These are phyloP conservation scores for Antennarius maculatus DNA, from an alignment of 2,797 vertebrate genomes.

Conservation along the genomic window DNA sequence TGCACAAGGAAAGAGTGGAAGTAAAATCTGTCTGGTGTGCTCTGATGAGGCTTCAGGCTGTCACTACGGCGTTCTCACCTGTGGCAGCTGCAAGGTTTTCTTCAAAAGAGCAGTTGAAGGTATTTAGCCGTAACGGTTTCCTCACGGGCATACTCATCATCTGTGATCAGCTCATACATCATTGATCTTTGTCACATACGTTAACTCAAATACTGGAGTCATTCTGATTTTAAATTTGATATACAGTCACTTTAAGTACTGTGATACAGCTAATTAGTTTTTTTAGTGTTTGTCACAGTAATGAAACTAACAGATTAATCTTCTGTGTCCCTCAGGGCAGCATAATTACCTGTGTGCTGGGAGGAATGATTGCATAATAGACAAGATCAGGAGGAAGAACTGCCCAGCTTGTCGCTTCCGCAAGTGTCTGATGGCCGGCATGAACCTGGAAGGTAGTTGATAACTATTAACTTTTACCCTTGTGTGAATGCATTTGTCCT, in stretches of 20 bases:
- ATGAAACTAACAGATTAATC: constrained; percentile 33
- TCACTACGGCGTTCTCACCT: constrained; percentile 97
- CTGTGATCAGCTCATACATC: constrained; percentile 2
- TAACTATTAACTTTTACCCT: neutral
- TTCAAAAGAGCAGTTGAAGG: constrained; percentile 99
- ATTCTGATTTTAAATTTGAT: constrained; percentile 6
- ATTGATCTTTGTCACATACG: neutral
- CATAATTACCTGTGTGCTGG: constrained; percentile 99
- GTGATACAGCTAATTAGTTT: constrained; percentile 32
- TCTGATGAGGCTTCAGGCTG: constrained; percentile 98
- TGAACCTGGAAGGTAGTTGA: constrained; percentile 95
- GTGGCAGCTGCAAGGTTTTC: constrained; percentile 99
- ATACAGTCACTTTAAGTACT: constrained; percentile 5
- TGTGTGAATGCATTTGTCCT: neutral
- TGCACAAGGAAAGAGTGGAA: constrained; percentile 81
- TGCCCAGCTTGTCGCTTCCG: constrained; percentile 97
- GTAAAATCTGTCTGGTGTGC: constrained; percentile 97
- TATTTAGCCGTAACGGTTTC: constrained; percentile 54
- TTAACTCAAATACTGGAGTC: constrained; percentile 3
- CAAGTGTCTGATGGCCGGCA: constrained; percentile 97
- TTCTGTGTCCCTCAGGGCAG: constrained; percentile 84
- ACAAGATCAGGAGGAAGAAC: constrained; percentile 99
- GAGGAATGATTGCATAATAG: constrained; percentile 98
- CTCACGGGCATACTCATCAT: neutral
- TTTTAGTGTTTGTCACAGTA: constrained; percentile 11